phyloP scores from a whole-genome alignment of 2,797 vertebrate species.

The Paguma larvata region DNA sequence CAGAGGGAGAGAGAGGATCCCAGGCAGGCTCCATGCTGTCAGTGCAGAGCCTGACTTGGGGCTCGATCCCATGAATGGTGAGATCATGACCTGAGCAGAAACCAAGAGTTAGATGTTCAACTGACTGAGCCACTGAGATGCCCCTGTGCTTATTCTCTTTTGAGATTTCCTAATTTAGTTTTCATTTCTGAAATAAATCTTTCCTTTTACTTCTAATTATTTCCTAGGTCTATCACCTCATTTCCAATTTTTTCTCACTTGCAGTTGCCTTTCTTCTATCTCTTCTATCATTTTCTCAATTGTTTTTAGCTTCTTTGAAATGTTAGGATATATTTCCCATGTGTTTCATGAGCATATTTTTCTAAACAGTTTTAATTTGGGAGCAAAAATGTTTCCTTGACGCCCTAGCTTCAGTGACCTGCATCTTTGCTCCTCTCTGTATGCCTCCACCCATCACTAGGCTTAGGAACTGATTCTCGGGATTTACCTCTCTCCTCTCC shows the following conservation, averaged over 20 bases:
- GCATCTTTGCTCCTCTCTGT: background rate
- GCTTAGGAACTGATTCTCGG: background rate
- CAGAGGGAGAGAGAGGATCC: no score
- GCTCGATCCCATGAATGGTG: no score
- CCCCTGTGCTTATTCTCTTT: background rate
- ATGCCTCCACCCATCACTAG: background rate
- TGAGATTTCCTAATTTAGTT: background rate
- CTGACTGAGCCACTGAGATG: no score
- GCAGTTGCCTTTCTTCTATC: background rate
- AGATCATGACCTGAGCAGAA: no score
- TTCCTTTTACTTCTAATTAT: background rate
- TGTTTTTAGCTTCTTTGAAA: background rate
- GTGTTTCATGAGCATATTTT: background rate
- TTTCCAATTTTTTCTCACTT: background rate
- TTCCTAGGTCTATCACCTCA: background rate
- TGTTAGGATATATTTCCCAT: background rate
- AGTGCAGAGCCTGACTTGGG: no score
- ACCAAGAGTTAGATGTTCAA: no score
- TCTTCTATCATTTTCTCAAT: background rate
- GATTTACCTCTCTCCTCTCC: background rate
- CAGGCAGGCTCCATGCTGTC: no score
- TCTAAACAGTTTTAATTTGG: background rate
- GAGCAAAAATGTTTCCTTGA: background rate
- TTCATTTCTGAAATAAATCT: slow-evolving; percentile 21
- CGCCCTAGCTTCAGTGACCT: background rate